These are phyloP conservation scores for Rhadina sibilatrix DNA, from an alignment of 2,113 vertebrate species.

Conservation along the genomic window DNA sequence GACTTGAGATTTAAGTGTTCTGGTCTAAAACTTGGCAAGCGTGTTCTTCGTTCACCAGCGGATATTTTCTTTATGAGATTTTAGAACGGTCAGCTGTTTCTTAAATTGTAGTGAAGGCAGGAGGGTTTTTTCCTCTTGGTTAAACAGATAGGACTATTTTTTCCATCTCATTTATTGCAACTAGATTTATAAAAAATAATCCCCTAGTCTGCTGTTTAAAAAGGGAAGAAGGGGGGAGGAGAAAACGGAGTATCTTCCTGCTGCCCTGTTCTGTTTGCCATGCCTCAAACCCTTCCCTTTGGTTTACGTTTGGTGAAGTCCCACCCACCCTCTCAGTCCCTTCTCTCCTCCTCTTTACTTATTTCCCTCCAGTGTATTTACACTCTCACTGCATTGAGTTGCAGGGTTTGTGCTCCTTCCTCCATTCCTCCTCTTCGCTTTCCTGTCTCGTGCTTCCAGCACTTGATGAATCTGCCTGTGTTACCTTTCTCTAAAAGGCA, in stretches of 20 bases:
- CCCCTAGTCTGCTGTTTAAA: neutral
- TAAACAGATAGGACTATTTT: slow-evolving; percentile 67
- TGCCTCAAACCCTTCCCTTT: slow-evolving; percentile 53
- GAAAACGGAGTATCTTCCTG: neutral
- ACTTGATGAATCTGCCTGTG: neutral
- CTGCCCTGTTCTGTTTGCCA: slow-evolving; percentile 57
- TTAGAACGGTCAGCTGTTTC: slow-evolving; percentile 74
- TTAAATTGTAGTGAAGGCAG: slow-evolving; percentile 56
- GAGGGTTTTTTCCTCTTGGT: slow-evolving; percentile 28
- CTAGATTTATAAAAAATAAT: slow-evolving; percentile 60
- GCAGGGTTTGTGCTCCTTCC: neutral
- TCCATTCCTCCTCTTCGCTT: neutral
- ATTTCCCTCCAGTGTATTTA: slow-evolving; percentile 42
- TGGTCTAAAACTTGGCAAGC: slow-evolving; percentile 67
- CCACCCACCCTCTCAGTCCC: slow-evolving; percentile 14
- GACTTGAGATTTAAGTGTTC: slow-evolving; percentile 47
- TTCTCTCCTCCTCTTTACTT: slow-evolving; percentile 50
- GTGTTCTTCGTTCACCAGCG: slow-evolving; percentile 11
- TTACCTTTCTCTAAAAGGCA: neutral
- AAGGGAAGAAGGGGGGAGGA: neutral
- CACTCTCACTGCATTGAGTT: slow-evolving; percentile 10
- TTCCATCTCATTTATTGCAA: slow-evolving; percentile 62
- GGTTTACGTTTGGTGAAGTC: slow-evolving; percentile 31
- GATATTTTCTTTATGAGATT: slow-evolving; percentile 75
- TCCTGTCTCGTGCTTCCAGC: neutral